phyloP scores from a whole-genome alignment of 2,888 invertebrate species.

The Drosophila prolongata region DNA sequence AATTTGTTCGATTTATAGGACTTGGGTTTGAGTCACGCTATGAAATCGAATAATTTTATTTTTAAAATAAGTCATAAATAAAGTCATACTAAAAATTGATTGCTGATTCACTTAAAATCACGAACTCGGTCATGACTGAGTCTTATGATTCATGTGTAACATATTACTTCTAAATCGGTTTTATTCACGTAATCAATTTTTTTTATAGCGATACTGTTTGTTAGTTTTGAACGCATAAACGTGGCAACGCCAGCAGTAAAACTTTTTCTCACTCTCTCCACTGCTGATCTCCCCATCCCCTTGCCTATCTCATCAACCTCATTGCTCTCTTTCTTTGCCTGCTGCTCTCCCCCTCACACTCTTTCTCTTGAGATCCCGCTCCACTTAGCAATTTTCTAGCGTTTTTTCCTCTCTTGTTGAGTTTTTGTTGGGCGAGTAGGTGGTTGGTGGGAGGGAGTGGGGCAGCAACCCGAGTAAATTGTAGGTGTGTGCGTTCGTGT shows the following conservation, averaged over 20 bases:
- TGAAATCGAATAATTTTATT: no score
- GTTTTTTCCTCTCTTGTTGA: conserved; percentile 48
- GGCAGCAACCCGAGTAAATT: conserved; percentile 3
- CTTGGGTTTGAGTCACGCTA: no score
- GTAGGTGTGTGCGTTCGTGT: conserved; percentile 20
- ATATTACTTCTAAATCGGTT: not conserved
- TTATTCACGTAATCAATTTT: not conserved
- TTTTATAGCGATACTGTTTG: no score
- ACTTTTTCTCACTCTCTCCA: conserved; percentile 41
- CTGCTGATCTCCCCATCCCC: conserved; percentile 12
- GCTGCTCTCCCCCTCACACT: conserved; percentile 12
- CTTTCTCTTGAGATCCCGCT: conserved; percentile 13
- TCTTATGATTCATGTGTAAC: not conserved
- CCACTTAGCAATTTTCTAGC: conserved; percentile 74
- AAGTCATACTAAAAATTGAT: no score
- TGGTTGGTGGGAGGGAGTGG: conserved; percentile 3
- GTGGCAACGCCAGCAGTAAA: conserved; percentile 30
- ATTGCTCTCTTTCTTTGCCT: conserved; percentile 18
- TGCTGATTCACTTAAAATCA: no score
- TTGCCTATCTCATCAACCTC: conserved; percentile 20
- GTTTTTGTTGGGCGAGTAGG: conserved; percentile 6
- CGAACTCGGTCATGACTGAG: not conserved
- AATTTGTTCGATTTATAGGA: no score
- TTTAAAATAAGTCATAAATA: no score
- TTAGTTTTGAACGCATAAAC: conserved; percentile 28